Conservation (phyloP, 2,113 vertebrate genomes). For the Daphoenositta chrysoptera region DNA sequence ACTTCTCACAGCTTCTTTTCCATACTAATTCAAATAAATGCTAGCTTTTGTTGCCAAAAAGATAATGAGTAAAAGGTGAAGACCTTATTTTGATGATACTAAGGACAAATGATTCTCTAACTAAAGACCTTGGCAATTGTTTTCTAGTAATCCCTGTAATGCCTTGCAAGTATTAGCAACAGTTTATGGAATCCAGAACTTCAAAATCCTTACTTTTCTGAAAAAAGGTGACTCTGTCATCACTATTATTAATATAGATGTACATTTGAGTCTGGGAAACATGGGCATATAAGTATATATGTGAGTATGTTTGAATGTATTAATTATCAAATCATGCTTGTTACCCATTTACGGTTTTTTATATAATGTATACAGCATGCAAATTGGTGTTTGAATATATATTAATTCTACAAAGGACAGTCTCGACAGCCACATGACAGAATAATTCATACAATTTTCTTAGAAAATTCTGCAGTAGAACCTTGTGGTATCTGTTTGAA, state of each 20-base stretch:
- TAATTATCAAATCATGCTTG: not conserved
- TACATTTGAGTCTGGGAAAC: not conserved
- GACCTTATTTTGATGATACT: not conserved
- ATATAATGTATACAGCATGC: not conserved
- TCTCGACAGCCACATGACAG: not conserved
- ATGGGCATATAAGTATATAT: accelerated
- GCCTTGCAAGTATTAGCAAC: not conserved
- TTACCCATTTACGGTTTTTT: not conserved
- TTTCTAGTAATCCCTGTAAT: not conserved
- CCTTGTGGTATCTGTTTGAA: not conserved
- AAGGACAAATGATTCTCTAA: not conserved
- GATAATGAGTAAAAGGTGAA: not conserved
- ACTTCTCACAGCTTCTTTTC: not conserved
- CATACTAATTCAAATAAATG: not conserved
- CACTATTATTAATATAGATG: not conserved
- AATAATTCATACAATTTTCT: not conserved
- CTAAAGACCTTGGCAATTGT: not conserved
- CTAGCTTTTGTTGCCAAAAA: not conserved
- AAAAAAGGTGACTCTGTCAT: not conserved
- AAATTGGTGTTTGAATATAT: not conserved
- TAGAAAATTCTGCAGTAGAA: not conserved
- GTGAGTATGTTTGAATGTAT: not conserved
- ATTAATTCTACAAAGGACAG: not conserved
- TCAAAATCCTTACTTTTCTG: not conserved
- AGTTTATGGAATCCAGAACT: not conserved